A percentile compares a stretch with the other conserved stretches of the same genome.
Conservation (phyloP, 2,888 invertebrate species). For the Cosmorhoe ocellata region DNA sequence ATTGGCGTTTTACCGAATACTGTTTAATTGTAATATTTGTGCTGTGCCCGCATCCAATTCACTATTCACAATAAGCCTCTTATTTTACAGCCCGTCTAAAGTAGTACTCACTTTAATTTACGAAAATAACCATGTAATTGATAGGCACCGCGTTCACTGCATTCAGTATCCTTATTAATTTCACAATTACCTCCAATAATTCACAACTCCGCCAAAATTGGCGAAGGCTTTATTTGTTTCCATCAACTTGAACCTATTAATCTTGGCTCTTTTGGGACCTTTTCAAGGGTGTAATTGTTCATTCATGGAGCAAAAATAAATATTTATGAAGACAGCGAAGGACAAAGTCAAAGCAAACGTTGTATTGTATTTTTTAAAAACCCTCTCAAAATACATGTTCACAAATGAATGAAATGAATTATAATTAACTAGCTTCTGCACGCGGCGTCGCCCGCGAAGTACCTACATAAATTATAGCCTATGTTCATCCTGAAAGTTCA, state of each 20-base stretch:
- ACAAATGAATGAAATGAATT: no score
- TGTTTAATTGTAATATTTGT: not conserved
- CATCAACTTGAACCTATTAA: slow-evolving; percentile 29
- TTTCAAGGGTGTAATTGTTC: slow-evolving; percentile 21
- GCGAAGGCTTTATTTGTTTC: slow-evolving; percentile 25
- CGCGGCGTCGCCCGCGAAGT: no score
- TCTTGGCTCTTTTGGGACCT: slow-evolving; percentile 18
- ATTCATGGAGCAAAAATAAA: slow-evolving; percentile 13
- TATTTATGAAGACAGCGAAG: slow-evolving; percentile 9
- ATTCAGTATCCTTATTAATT: slow-evolving; percentile 34
- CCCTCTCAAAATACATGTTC: no score
- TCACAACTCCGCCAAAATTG: slow-evolving; percentile 24
- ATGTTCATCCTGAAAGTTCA: no score
- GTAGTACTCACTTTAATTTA: slow-evolving; percentile 45
- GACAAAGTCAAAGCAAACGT: not conserved
- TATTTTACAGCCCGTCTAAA: slow-evolving; percentile 13
- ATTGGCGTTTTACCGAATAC: no score
- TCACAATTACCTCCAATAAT: slow-evolving; percentile 28
- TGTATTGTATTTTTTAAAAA: not conserved
- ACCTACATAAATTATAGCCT: no score
- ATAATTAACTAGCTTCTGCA: no score
- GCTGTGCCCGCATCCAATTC: slow-evolving; percentile 2
- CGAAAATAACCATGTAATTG: slow-evolving; percentile 70
- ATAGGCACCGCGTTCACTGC: slow-evolving; percentile 41
- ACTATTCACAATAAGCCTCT: slow-evolving; percentile 6